Conservation (phyloP, 2,888 invertebrate genomes). For the Trisateles emortualis region DNA sequence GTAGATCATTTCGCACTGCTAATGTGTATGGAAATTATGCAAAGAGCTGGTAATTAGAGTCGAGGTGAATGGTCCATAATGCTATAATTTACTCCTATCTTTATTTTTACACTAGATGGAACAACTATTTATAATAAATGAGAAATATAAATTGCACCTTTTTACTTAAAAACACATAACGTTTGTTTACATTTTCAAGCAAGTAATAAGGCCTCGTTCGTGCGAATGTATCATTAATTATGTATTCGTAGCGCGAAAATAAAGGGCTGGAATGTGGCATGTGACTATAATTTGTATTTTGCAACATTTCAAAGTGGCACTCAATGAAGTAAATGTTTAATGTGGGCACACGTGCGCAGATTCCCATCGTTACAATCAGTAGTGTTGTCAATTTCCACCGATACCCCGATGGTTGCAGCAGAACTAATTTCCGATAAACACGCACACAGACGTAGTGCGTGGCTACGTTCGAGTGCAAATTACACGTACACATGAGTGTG, state of each 20-base stretch:
- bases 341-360: conserved; percentile 72
- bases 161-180: conserved; percentile 13
- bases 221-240: conserved; percentile 57
- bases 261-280: conserved; percentile 57
- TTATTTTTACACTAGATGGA: conserved; percentile 56
- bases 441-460: conserved; percentile 64
- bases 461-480: conserved; percentile 73
- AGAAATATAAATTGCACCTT: conserved; percentile 8
- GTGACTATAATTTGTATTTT: conserved; percentile 69
- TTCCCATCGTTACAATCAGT: conserved; percentile 77
- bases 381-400: conserved; percentile 78
- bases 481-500: conserved; percentile 70
- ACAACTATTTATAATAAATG: conserved; percentile 32
- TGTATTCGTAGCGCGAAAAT: conserved; percentile 55
- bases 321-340: conserved; percentile 72
- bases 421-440: conserved; percentile 83
- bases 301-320: conserved; percentile 61
- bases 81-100: conserved; percentile 70
- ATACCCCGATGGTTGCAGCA: conserved; percentile 73
- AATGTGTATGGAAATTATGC: conserved; percentile 83
- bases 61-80: conserved; percentile 75
- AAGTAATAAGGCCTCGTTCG: conserved; percentile 39
- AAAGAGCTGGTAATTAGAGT: conserved; percentile 78
- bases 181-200: conserved; percentile 20
- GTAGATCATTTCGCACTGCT: conserved; percentile 79